Evolutionary conservation across 2,113 vertebrate genomes (phyloP).

Genomic region (Cygnus atratus): DNA sequence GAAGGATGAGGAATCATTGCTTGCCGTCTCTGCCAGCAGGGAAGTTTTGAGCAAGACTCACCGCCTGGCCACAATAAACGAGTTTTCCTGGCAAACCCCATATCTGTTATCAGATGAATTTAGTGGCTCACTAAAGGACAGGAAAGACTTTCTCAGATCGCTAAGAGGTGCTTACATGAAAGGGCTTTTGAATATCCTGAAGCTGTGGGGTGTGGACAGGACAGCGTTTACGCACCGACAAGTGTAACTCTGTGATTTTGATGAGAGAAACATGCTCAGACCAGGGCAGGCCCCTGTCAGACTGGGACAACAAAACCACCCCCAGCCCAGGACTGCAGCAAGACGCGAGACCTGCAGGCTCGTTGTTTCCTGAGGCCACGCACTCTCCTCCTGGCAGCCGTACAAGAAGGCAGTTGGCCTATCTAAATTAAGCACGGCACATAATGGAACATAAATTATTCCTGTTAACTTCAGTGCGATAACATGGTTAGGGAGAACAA

Average conservation of each 20-base stretch:
- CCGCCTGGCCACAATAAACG: not conserved
- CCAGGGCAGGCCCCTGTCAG: not conserved
- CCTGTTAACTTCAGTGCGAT: not conserved
- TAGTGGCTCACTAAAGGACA: not conserved
- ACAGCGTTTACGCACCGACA: accelerated
- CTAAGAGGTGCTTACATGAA: not conserved
- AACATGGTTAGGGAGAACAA: not conserved
- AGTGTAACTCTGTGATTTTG: not conserved
- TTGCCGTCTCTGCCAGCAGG: not conserved
- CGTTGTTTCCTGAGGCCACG: not conserved
- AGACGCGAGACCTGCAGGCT: not conserved
- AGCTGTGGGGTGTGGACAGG: not conserved
- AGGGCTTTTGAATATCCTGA: not conserved
- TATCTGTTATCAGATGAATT: not conserved
- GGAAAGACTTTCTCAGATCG: not conserved
- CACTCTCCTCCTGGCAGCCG: not conserved
- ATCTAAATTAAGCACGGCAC: not conserved
- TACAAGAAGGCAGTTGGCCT: slow-evolving; percentile 3
- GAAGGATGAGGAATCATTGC: not conserved
- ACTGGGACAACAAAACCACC: not conserved
- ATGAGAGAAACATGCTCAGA: not conserved
- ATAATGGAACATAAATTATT: slow-evolving; percentile 37
- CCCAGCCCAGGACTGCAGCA: not conserved
- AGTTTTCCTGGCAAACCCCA: not conserved
- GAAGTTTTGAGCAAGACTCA: not conserved